These are phyloP conservation scores for Ligdia adustata DNA, from an alignment of 2,888 invertebrate genomes.

Conservation along the genomic window DNA sequence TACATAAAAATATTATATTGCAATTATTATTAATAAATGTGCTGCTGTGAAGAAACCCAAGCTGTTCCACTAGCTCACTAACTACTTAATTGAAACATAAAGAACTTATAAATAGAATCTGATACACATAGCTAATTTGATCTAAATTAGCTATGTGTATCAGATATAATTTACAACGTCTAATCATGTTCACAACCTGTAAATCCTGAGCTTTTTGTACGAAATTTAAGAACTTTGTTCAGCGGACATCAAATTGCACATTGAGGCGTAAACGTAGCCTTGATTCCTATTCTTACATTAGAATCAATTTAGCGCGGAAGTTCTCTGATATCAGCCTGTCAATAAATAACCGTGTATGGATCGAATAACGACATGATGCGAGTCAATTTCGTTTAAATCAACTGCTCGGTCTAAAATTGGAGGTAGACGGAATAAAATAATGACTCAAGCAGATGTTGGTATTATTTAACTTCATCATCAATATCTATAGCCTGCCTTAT, in stretches of 20 bases:
- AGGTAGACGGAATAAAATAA: background rate
- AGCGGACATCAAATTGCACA: conserved; percentile 5
- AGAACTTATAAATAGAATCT: too few species aligned
- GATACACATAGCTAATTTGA: too few species aligned
- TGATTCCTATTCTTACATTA: conserved; percentile 7
- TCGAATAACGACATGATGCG: conserved; percentile 24
- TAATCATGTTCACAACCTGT: background rate
- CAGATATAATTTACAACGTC: too few species aligned
- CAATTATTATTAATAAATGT: too few species aligned
- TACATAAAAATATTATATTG: too few species aligned
- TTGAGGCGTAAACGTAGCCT: conserved; percentile 19
- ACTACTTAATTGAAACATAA: too few species aligned
- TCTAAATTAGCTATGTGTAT: too few species aligned
- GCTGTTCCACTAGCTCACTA: too few species aligned
- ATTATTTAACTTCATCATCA: too few species aligned
- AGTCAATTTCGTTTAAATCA: conserved; percentile 19
- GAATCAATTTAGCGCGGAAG: conserved; percentile 25
- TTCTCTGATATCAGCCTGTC: conserved; percentile 30
- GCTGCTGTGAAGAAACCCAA: too few species aligned
- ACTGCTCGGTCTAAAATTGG: conserved; percentile 1
- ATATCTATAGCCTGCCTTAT: too few species aligned
- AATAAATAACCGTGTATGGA: conserved; percentile 23
- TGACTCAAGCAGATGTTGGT: background rate
- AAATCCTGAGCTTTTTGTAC: background rate
- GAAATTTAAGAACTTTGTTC: background rate